Evolutionary conservation across 2,797 vertebrate species (phyloP).

Genomic region (Heteromormyrus szaboi): DNA sequence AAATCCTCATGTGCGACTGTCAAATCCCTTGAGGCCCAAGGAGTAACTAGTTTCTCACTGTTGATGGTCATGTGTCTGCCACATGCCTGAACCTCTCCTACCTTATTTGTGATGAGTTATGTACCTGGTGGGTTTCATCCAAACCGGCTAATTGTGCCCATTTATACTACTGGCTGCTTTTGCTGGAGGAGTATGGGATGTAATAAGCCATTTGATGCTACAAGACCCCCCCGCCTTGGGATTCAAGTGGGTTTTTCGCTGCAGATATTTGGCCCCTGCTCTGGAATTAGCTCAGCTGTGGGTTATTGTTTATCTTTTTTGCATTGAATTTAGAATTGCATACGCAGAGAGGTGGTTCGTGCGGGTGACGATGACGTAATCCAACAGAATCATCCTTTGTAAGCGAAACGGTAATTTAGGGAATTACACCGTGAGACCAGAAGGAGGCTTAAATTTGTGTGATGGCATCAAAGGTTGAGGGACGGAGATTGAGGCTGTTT

Average conservation of each 20-base stretch:
- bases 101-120: not conserved
- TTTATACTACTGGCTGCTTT: not conserved
- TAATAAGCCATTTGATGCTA: not conserved
- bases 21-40: not conserved
- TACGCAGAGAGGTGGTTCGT: not conserved
- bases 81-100: not conserved
- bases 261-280: not conserved
- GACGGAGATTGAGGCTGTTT: not conserved
- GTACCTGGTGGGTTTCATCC: not conserved
- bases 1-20: not conserved
- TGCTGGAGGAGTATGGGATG: not conserved
- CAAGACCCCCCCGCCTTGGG: not conserved
- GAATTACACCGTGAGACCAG: not conserved
- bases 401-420: not conserved
- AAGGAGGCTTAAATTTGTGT: not conserved
- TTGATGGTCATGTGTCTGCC: not conserved
- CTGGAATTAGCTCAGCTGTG: not conserved
- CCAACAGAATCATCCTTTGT: not conserved
- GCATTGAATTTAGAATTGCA: not conserved
- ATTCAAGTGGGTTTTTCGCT: not conserved
- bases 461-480: not conserved
- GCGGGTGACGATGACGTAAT: not conserved
- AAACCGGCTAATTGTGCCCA: not conserved
- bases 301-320: not conserved
- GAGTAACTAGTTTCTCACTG: not conserved